These are phyloP conservation scores for Dolichoris vasculosae DNA, from an alignment of 1,140 invertebrate genomes.

Conservation along the genomic window DNA sequence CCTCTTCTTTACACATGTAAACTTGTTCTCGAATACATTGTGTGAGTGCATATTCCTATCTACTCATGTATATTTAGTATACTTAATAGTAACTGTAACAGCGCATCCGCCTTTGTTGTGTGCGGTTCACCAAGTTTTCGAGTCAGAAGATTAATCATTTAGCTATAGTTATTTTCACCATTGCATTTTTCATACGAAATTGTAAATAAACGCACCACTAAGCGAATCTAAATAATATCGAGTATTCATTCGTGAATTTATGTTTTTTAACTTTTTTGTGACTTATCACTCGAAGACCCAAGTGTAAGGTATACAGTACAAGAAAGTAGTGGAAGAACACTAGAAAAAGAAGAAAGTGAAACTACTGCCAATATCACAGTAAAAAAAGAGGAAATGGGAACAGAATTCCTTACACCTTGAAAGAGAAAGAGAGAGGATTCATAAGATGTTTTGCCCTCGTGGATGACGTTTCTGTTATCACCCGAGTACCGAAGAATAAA, in stretches of 20 bases:
- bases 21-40: too few relatives aligned
- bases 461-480: background rate
- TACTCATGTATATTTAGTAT: too few relatives aligned
- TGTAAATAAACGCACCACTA: constrained; percentile 15
- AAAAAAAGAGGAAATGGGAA: background rate
- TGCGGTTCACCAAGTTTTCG: constrained; percentile 18
- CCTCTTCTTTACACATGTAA: constrained; percentile 23
- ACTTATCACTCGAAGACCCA: background rate
- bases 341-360: background rate
- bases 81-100: background rate
- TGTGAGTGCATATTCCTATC: too few relatives aligned
- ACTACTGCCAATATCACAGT: background rate
- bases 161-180: background rate
- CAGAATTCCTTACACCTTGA: too few relatives aligned
- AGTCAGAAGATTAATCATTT: background rate
- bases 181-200: background rate
- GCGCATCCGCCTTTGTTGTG: background rate
- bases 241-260: too few relatives aligned
- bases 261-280: background rate
- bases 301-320: background rate
- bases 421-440: background rate
- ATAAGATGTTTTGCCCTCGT: background rate
- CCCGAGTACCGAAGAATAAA: background rate
- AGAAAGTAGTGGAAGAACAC: background rate
- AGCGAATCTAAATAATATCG: background rate